phyloP scores from a whole-genome alignment of 2,113 vertebrate genomes.

The Meleagris gallopavo region DNA sequence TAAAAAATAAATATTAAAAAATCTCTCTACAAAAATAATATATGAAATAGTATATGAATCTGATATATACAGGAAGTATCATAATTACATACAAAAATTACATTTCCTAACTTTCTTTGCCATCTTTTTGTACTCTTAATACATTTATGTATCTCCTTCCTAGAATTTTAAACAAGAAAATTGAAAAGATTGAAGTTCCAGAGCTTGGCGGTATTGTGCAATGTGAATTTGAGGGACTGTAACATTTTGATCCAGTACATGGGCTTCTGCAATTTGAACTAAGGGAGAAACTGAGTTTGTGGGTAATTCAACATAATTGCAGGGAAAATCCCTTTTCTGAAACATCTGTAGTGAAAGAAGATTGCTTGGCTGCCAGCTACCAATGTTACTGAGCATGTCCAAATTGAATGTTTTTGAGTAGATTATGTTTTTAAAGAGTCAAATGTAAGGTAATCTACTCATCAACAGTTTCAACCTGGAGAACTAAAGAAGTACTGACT shows the following conservation, averaged over 20 bases:
- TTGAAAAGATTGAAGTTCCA: neutral
- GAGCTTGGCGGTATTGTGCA: slow-evolving; percentile 23
- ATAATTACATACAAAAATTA: neutral
- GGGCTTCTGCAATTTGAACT: slow-evolving; percentile 35
- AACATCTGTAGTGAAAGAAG: neutral
- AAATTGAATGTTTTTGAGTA: neutral
- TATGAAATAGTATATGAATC: neutral
- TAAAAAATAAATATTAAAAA: neutral
- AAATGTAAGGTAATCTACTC: neutral
- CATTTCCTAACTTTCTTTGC: neutral
- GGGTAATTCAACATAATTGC: neutral
- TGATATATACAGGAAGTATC: neutral
- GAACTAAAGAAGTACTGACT: neutral
- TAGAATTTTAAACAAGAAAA: neutral
- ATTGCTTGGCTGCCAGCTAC: neutral
- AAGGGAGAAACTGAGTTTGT: slow-evolving; percentile 10
- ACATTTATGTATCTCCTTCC: neutral
- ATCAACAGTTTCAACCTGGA: neutral
- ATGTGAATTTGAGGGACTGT: neutral
- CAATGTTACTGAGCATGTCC: neutral
- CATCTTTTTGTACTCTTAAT: neutral
- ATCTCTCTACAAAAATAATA: neutral
- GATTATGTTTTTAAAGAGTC: neutral
- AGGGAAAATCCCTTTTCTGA: slow-evolving; percentile 32
- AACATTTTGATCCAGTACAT: slow-evolving; percentile 20